These are phyloP conservation scores for Cricetomys ansorgei DNA, from an alignment of 2,113 vertebrate genomes.

Conservation along the genomic window DNA sequence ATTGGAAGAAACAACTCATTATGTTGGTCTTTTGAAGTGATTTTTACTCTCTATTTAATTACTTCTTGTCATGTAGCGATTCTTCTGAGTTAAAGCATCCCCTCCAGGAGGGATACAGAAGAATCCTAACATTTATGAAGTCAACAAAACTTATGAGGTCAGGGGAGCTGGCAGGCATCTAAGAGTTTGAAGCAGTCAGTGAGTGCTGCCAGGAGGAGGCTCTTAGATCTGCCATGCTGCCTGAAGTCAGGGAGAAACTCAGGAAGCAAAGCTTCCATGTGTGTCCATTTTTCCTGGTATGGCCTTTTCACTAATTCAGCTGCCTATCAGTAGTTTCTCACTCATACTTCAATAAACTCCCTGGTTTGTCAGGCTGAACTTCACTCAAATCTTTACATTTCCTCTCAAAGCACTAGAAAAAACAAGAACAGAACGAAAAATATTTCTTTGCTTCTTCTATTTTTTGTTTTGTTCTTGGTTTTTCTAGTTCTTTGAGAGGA, in stretches of 20 bases:
- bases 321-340: no score
- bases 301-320: neutral
- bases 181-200: neutral
- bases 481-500: neutral
- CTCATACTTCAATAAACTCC: neutral
- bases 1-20: neutral
- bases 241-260: neutral
- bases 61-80: neutral
- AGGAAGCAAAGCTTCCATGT: neutral
- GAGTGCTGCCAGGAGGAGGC: neutral
- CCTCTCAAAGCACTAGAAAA: no score
- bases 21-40: neutral
- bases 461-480: neutral
- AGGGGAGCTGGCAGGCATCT: neutral
- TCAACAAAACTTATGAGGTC: neutral
- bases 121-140: neutral
- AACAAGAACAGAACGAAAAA: no score
- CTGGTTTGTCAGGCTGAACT: neutral
- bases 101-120: no score
- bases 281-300: neutral
- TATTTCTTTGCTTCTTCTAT: neutral
- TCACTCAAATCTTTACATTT: neutral
- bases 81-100: neutral
- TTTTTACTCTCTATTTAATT: neutral
- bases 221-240: neutral